Conservation (phyloP, 1,140 invertebrate genomes). For the Saccostrea glomerata region DNA sequence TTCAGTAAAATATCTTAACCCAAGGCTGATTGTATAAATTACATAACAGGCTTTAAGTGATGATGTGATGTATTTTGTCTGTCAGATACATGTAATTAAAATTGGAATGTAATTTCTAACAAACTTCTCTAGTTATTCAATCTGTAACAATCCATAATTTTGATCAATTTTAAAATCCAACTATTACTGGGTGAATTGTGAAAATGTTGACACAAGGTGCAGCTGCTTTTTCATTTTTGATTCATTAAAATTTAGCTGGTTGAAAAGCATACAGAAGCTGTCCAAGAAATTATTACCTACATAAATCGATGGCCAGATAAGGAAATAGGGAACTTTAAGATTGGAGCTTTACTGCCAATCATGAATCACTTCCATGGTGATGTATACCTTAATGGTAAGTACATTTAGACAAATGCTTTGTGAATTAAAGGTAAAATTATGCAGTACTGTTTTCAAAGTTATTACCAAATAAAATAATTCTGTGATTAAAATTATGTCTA, state of each 20-base stretch:
- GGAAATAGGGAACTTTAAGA: slow-evolving; percentile 34
- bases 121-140: too few species aligned
- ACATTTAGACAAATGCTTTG: too few species aligned
- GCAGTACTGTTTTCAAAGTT: too few species aligned
- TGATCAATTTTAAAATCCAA: too few species aligned
- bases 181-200: too few species aligned
- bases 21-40: not conserved
- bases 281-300: slow-evolving; percentile 24
- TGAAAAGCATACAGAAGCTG: slow-evolving; percentile 42
- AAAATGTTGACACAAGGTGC: too few species aligned
- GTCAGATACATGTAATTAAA: too few species aligned
- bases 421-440: too few species aligned
- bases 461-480: too few species aligned
- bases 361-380: slow-evolving; percentile 15
- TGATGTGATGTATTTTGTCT: not conserved
- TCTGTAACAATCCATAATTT: too few species aligned
- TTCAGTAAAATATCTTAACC: not conserved
- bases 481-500: too few species aligned
- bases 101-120: not conserved
- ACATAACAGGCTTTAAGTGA: not conserved
- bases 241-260: slow-evolving; percentile 38
- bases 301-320: slow-evolving; percentile 37
- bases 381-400: slow-evolving; percentile 32
- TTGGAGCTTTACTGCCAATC: slow-evolving; percentile 34
- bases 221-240: not conserved